These are phyloP conservation scores for Arctia plantaginis DNA, from an alignment of 2,888 invertebrate genomes.

Conservation along the genomic window DNA sequence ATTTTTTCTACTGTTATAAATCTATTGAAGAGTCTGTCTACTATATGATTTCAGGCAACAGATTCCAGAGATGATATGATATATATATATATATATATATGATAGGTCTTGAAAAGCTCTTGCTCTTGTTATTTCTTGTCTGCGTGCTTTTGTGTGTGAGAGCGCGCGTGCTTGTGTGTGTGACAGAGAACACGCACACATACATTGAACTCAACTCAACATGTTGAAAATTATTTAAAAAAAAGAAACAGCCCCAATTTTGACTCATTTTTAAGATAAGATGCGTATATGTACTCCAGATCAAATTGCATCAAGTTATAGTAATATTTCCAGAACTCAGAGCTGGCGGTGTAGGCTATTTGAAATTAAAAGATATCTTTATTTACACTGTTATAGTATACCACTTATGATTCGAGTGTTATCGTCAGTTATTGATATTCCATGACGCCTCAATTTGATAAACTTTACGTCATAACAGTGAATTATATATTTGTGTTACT, in stretches of 20 bases:
- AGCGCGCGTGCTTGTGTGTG: no score
- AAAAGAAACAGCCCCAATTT: no score
- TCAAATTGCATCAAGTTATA: background rate
- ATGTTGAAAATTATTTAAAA: no score
- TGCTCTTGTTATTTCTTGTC: no score
- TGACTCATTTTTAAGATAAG: no score
- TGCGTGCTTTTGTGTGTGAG: no score
- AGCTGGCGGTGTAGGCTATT: background rate
- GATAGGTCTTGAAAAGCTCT: background rate
- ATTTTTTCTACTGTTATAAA: background rate
- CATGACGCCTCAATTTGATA: background rate
- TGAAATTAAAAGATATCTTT: background rate
- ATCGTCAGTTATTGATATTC: constrained; percentile 1
- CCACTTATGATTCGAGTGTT: background rate
- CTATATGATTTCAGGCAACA: background rate
- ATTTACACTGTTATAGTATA: background rate
- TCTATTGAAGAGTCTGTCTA: background rate
- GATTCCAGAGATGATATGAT: background rate
- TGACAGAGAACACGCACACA: no score
- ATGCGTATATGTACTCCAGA: no score
- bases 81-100: no score
- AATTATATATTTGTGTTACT: background rate
- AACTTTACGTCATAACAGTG: background rate
- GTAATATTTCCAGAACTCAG: background rate
- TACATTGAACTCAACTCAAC: no score